phyloP scores from a whole-genome alignment of 2,113 vertebrate species.

The Semnornis frantzii region DNA sequence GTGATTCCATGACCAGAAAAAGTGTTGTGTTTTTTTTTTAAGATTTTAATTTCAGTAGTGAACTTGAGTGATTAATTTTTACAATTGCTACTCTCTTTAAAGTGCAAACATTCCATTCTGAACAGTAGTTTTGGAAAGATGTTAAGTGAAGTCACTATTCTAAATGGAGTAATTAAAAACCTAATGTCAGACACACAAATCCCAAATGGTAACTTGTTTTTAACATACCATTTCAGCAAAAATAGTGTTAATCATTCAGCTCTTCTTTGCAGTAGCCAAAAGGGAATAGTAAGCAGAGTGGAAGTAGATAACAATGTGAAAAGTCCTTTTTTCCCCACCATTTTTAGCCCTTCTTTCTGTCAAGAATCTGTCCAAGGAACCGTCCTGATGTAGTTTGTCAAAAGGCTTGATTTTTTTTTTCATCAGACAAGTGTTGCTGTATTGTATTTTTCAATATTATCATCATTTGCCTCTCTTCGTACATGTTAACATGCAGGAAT shows the following conservation, averaged over 20 bases:
- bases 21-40: not conserved
- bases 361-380: not conserved
- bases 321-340: not conserved
- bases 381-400: not conserved
- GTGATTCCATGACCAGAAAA: not conserved
- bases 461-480: not conserved
- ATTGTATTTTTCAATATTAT: not conserved
- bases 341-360: not conserved
- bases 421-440: not conserved
- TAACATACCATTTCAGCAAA: not conserved
- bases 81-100: not conserved
- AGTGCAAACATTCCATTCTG: not conserved
- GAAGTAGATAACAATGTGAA: not conserved
- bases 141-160: not conserved
- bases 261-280: not conserved
- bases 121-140: not conserved
- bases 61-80: not conserved
- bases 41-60: not conserved
- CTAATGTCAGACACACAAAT: not conserved
- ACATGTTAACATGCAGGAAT: not conserved
- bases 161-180: not conserved
- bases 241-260: not conserved
- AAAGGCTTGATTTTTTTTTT: not conserved
- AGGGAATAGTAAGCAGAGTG: not conserved
- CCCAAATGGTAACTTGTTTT: not conserved